phyloP scores from a whole-genome alignment of 2,797 vertebrate genomes.

The Scomberomorus guttatus region DNA sequence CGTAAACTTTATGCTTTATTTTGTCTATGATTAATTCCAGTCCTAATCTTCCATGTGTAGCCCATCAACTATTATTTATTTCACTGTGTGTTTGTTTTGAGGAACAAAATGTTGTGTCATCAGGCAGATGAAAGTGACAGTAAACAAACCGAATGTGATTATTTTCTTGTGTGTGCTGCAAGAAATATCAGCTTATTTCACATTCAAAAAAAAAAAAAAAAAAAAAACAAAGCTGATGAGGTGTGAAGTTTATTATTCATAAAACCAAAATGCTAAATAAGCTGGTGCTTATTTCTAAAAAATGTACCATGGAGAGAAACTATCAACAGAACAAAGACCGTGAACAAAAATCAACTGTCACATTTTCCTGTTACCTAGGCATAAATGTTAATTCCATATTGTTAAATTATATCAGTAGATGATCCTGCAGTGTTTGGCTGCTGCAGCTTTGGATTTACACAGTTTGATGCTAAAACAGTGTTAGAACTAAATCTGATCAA shows the following conservation, averaged over 20 bases:
- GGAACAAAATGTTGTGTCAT: constrained; percentile 37
- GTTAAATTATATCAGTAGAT: not conserved
- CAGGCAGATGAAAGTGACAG: constrained; percentile 44
- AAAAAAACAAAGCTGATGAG: constrained; percentile 59
- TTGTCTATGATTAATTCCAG: constrained; percentile 17
- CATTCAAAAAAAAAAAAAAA: constrained; percentile 38
- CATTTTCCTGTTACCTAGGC: constrained; percentile 25
- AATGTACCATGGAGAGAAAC: constrained; percentile 44
- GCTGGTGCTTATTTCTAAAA: constrained; percentile 51
- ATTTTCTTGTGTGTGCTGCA: constrained; percentile 37
- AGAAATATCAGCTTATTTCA: constrained; percentile 61
- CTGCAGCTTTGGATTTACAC: constrained; percentile 1
- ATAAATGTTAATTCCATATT: constrained; percentile 15
- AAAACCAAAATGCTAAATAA: constrained; percentile 58
- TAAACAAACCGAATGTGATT: constrained; percentile 41
- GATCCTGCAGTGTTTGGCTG: not conserved
- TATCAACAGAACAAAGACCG: constrained; percentile 49
- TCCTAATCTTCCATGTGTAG: constrained; percentile 25
- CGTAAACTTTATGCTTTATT: constrained; percentile 3
- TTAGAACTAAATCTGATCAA: not conserved
- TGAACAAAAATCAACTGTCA: no score
- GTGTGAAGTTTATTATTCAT: constrained; percentile 69
- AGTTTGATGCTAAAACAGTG: not conserved
- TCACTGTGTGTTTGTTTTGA: constrained; percentile 19
- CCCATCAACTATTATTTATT: constrained; percentile 35